phyloP scores from a whole-genome alignment of 2,888 invertebrate species.

The Hirtodrosophila histrioides region DNA sequence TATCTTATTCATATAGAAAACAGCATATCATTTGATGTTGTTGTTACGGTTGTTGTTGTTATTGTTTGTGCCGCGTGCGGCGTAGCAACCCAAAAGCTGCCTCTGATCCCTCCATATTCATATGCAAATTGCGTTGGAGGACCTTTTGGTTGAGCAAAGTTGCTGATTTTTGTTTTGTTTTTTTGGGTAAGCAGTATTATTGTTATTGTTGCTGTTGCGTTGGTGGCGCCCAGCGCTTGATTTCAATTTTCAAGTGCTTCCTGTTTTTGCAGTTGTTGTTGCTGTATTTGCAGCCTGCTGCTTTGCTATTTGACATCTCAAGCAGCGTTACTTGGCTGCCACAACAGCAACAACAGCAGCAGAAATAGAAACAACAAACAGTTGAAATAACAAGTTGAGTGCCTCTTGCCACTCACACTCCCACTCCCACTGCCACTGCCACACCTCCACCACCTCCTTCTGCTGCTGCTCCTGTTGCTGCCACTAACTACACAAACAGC shows the following conservation, averaged over 20 bases:
- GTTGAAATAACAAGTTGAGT: constrained; percentile 70
- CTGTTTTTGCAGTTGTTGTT: constrained; percentile 57
- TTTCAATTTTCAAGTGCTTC: constrained; percentile 78
- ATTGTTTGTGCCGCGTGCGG: constrained; percentile 37
- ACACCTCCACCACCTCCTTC: neutral
- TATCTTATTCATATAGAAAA: constrained; percentile 58
- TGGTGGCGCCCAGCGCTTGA: constrained; percentile 70
- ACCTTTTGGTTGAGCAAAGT: constrained; percentile 62
- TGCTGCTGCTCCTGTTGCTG: constrained; percentile 14
- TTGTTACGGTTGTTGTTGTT: constrained; percentile 33
- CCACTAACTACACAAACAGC: constrained; percentile 59
- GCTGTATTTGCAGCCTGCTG: constrained; percentile 31
- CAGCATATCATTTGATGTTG: constrained; percentile 59
- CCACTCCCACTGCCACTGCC: neutral
- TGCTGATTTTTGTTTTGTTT: constrained; percentile 27
- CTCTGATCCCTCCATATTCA: constrained; percentile 64
- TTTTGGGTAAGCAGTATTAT: constrained; percentile 31
- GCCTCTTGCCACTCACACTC: constrained; percentile 11
- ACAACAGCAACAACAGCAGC: constrained; percentile 30
- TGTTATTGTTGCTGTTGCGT: constrained; percentile 26
- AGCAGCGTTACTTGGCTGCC: constrained; percentile 69
- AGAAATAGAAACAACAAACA: constrained; percentile 54
- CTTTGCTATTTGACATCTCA: constrained; percentile 73
- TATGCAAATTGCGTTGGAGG: constrained; percentile 75
- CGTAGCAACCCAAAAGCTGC: constrained; percentile 50